Base-by-base conservation (phyloP, 2,888 invertebrate species). In the Cheiracanthium punctorium region DNA sequence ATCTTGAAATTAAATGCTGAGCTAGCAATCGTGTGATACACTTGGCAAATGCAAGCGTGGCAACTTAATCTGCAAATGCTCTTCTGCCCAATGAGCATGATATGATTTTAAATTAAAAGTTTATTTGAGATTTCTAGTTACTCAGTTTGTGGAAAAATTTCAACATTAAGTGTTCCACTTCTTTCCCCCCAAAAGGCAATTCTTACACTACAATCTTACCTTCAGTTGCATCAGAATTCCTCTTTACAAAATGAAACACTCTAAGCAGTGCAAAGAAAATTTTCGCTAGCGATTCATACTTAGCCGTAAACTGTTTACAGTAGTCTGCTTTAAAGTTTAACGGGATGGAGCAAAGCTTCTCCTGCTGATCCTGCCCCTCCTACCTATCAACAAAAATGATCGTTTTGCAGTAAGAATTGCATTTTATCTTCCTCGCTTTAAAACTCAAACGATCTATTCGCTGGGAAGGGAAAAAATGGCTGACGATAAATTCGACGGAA, bases 361-460 rank as follows among this genome's bases (percentile, higher is more conserved):
- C 17, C 29, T 28, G 17, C 43, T 70, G 69, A 79, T 79, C 70
- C 37, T 48, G 28, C 43, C 7, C 41, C 71, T 29, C 64, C 58
- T 30, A n/a, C 28, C 33, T 71, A 72, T 73, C 32, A 73, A 41
- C 43, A 80, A 80, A 73, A 80, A 80, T 71, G 65, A 80, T 80
- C 72, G 48, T 80, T 80, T 80, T 43, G 43, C 43, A 24, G 58
- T 29, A 70, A 64, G 64, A 80, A 72, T 80, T 28, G 71, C 58
- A 80, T 64, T 80, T 80, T 64, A 80, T 80, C 64, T 71, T 48
- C 70, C 70, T 37, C 30, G 69, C 70, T 79, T 79, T 79, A 69
- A 79, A 70, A 79, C 64, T 64, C 80, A 80, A 80, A 72, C 80
- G 71, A 80, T 80, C 73, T 67, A 73, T 80, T 73, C 65, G 43